phyloP scores from a whole-genome alignment of 2,113 vertebrate genomes.

The Cebus imitator region DNA sequence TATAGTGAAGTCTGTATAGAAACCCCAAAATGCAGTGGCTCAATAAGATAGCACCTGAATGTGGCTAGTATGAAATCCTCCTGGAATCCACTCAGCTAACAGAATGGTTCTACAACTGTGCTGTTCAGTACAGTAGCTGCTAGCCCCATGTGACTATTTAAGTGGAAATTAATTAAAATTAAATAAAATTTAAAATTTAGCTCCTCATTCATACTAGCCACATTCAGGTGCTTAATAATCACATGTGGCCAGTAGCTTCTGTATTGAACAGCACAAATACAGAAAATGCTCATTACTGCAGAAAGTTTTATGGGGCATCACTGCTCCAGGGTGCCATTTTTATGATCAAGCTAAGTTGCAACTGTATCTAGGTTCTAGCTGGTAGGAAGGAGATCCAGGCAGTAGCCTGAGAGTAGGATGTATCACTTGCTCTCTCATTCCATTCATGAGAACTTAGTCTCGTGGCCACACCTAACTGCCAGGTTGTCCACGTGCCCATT shows the following conservation, averaged over 20 bases:
- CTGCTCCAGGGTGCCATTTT: not conserved
- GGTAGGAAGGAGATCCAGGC: not conserved
- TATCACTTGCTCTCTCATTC: not conserved
- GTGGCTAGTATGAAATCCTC: not conserved
- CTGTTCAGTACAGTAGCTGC: not conserved
- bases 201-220: not conserved
- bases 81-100: not conserved
- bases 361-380: not conserved
- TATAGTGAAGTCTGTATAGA: not conserved
- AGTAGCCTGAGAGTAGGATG: not conserved
- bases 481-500: not conserved
- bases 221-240: not conserved
- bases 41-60: not conserved
- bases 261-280: not conserved
- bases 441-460: not conserved
- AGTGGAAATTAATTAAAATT: not conserved
- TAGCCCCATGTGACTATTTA: not conserved
- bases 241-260: not conserved
- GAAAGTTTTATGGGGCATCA: not conserved
- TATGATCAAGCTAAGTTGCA: not conserved
- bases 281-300: not conserved
- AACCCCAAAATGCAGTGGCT: not conserved
- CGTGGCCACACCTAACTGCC: not conserved
- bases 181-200: not conserved
- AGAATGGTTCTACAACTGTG: not conserved